Conservation (phyloP, 2,113 vertebrate genomes). For the Percopsis transmontana region DNA sequence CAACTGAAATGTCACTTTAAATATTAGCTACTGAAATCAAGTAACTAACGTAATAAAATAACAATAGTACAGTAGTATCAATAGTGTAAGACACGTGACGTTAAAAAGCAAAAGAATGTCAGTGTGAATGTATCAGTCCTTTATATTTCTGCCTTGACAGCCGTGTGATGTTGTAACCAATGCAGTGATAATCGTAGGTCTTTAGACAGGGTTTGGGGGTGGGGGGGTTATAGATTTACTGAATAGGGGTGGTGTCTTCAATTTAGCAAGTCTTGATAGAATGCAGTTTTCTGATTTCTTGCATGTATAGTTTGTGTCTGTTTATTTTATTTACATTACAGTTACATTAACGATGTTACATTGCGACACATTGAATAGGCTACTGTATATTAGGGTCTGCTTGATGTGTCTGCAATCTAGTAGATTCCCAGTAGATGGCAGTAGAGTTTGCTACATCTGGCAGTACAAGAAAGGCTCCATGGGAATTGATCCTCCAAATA, state of each 20-base stretch:
- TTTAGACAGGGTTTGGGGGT: not conserved
- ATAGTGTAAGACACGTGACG: no score
- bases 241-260: no score
- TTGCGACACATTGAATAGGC: not conserved
- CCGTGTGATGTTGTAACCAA: not conserved
- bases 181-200: not conserved
- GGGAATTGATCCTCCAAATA: slow-evolving; percentile 20
- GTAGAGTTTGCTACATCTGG: slow-evolving; percentile 22
- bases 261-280: no score
- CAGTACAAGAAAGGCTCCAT: not conserved
- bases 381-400: not conserved
- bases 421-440: slow-evolving; percentile 59
- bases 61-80: no score
- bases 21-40: not conserved
- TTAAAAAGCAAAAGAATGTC: not conserved
- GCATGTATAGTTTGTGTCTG: no score
- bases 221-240: no score
- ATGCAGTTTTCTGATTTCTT: no score
- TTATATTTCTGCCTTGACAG: not conserved
- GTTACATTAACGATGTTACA: not conserved
- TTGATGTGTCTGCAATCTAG: slow-evolving; percentile 10
- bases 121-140: not conserved
- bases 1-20: not conserved
- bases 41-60: no score
- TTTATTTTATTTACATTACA: no score